phyloP scores from a whole-genome alignment of 2,113 vertebrate species.

The Mus musculus region GRCm39 chr3:94249501-94250000 shows the following conservation, averaged over 20 bases:
- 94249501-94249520: neutral
- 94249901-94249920: neutral
- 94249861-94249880: neutral
- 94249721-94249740: neutral
- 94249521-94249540: neutral
- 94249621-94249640: accelerated
- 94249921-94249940: neutral
- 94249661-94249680: slow-evolving; percentile 44
- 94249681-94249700: slow-evolving; percentile 56
- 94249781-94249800: neutral
- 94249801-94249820: neutral
- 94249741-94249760: neutral
- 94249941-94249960: neutral
- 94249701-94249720: neutral
- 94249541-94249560: neutral
- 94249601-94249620: neutral
- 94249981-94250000: neutral
- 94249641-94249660: neutral
- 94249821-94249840: neutral
- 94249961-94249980: too few species aligned
- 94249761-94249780: neutral
- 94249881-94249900: neutral
- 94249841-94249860: neutral
- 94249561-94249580: slow-evolving; percentile 40
- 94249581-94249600: neutral